These are phyloP conservation scores for Conistra vaccinii DNA, from an alignment of 2,888 invertebrate species.

Conservation along the genomic window DNA sequence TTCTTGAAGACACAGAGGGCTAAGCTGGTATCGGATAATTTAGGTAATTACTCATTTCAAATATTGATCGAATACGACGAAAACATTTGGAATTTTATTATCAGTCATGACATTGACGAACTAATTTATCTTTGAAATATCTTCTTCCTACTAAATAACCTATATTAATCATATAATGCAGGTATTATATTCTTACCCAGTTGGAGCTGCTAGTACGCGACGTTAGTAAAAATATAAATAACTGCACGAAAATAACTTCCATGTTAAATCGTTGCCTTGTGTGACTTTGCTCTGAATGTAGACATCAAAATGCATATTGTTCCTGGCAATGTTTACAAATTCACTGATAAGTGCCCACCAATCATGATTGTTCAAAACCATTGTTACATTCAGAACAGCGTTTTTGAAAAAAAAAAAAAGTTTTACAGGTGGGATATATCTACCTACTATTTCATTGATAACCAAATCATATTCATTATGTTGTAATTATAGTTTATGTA, in stretches of 20 bases:
- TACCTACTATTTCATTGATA: conserved; percentile 43
- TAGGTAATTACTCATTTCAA: background rate
- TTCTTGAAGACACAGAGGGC: background rate
- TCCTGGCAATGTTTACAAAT: conserved; percentile 73
- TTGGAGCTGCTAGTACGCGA: conserved; percentile 64
- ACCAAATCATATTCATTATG: conserved; percentile 36
- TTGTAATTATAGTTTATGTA: background rate
- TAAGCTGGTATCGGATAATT: background rate
- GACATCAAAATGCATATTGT: conserved; percentile 64
- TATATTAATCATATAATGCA: background rate
- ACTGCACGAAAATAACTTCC: conserved; percentile 66
- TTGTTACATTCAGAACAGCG: conserved; percentile 53
- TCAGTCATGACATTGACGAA: background rate
- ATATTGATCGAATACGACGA: background rate
- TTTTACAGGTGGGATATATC: conserved; percentile 41
- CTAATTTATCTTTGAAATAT: background rate
- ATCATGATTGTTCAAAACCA: conserved; percentile 67
- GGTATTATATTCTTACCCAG: conserved; percentile 54
- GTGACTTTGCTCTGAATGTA: conserved; percentile 55
- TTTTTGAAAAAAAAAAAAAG: conserved; percentile 41
- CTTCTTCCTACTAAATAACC: background rate
- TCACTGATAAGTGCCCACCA: conserved; percentile 69
- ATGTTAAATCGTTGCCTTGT: conserved; percentile 42
- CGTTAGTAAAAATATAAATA: conserved; percentile 67
- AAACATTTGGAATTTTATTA: background rate